Conservation (phyloP, 2,113 vertebrate genomes). For the Gnathonemus longibarbis region DNA sequence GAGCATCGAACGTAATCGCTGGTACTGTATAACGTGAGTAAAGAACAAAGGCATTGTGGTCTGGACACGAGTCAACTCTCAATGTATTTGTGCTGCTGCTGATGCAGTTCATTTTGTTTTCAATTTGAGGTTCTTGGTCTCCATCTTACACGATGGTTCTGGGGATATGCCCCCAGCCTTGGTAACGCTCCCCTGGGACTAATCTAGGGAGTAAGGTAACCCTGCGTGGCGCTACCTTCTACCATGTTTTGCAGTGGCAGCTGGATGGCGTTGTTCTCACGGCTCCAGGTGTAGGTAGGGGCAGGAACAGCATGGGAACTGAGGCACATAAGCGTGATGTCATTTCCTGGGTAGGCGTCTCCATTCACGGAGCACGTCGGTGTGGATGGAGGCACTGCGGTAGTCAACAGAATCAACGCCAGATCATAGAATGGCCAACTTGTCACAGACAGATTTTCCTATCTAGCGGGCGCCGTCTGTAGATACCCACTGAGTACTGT, state of each 20-base stretch:
- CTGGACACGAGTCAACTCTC: background rate
- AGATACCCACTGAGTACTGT: slow-evolving; percentile 48
- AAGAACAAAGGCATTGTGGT: background rate
- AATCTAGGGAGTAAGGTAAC: background rate
- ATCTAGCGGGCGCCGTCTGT: background rate
- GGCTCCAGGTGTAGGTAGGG: slow-evolving; percentile 57
- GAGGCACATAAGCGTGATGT: slow-evolving; percentile 49
- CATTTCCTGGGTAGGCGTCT: slow-evolving; percentile 39
- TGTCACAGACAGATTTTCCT: background rate
- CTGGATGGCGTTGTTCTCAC: slow-evolving; percentile 26
- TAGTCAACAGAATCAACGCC: background rate
- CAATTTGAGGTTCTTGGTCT: background rate
- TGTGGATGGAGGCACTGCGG: slow-evolving; percentile 54
- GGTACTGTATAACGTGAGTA: background rate
- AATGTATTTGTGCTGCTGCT: background rate
- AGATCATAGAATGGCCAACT: background rate
- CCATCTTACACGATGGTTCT: background rate
- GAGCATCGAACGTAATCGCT: background rate
- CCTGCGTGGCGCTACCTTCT: slow-evolving; percentile 43
- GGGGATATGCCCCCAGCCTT: background rate
- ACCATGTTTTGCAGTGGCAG: slow-evolving; percentile 44
- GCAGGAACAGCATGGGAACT: slow-evolving; percentile 49
- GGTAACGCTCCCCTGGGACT: background rate
- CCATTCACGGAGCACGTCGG: slow-evolving; percentile 51
- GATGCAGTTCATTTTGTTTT: background rate